Percentiles rank a stretch among this genome's conserved stretches.
phyloP scores from a whole-genome alignment of 2,888 invertebrate species.

The Melinaea marsaeus region DNA sequence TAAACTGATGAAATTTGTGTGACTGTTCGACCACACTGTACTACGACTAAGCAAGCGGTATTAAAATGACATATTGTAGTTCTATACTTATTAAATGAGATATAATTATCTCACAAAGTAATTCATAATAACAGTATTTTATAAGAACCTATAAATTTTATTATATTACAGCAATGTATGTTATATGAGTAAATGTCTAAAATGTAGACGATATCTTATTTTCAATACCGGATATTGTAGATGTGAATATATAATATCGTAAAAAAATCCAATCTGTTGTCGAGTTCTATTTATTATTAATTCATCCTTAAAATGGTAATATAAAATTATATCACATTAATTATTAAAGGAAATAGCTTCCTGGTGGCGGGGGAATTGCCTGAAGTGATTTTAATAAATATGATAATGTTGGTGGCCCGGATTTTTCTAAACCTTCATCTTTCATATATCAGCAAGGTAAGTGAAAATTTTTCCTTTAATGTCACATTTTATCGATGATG shows the following conservation, averaged over 20 bases:
- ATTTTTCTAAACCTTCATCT: conserved; percentile 70
- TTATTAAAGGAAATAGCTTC: conserved; percentile 63
- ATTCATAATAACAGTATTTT: too few species aligned
- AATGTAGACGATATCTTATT: background rate
- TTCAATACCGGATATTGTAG: background rate
- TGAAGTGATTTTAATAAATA: conserved; percentile 42
- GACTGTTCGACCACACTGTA: too few species aligned
- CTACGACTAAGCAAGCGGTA: too few species aligned
- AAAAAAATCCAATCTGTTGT: background rate
- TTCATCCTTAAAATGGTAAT: conserved; percentile 34
- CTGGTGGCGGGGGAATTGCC: conserved; percentile 27
- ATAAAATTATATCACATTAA: conserved; percentile 48
- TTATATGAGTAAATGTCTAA: too few species aligned
- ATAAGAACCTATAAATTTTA: too few species aligned
- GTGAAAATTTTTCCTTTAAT: too few species aligned
- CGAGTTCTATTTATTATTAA: background rate
- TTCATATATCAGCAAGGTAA: conserved; percentile 36
- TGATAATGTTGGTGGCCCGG: conserved; percentile 65
- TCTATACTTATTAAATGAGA: too few species aligned
- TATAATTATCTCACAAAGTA: too few species aligned
- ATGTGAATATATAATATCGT: background rate
- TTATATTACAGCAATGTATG: too few species aligned
- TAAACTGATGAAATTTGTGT: too few species aligned
- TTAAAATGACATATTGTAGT: too few species aligned
- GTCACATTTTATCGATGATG: too few species aligned